Percentiles rank a stretch among this genome's conserved stretches.
These are phyloP conservation scores for Dolichallabes microphthalmus DNA, from an alignment of 2,113 vertebrate genomes.

Conservation along the genomic window DNA sequence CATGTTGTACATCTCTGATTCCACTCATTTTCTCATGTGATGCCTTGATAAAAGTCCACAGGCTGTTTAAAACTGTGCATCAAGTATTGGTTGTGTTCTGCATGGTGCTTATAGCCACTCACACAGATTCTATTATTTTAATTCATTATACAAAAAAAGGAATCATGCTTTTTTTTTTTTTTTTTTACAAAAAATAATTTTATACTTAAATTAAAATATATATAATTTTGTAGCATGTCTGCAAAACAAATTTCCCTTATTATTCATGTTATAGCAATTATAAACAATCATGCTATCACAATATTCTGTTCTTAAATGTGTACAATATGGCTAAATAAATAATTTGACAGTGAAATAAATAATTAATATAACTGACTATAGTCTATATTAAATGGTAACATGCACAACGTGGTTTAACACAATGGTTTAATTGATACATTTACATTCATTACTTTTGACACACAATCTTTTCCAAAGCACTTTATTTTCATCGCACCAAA, in stretches of 20 bases:
- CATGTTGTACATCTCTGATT: background rate
- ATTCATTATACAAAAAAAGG: background rate
- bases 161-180: background rate
- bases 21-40: background rate
- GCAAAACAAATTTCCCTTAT: background rate
- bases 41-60: background rate
- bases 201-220: background rate
- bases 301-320: background rate
- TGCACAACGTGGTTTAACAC: background rate
- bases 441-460: too few relatives aligned
- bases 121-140: background rate
- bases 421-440: background rate
- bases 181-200: background rate
- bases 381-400: background rate
- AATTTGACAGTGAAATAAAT: background rate
- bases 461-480: too few relatives aligned
- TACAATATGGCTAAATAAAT: background rate
- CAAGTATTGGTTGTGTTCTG: background rate
- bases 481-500: too few relatives aligned
- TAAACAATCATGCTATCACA: background rate
- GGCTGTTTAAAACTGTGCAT: background rate
- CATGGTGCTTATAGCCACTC: background rate
- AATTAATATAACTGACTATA: background rate
- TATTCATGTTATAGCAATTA: background rate
- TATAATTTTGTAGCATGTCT: background rate